Percentiles rank a stretch among this genome's conserved stretches.
Conservation (phyloP, 1,140 invertebrate genomes). For the Neodiprion fabricii region DNA sequence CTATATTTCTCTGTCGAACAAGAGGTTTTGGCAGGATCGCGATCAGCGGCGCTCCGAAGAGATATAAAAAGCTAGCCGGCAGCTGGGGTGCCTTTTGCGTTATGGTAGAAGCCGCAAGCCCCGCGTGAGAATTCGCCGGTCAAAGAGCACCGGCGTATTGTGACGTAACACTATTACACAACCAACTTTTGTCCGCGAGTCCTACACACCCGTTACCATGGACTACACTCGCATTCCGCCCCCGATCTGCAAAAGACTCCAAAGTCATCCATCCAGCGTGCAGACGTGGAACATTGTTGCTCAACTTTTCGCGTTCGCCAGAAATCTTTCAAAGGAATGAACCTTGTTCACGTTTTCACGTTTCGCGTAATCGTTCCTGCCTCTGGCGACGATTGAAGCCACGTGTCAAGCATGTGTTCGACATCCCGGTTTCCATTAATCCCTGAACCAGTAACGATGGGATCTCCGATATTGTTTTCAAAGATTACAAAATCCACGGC, state of each 20-base stretch:
- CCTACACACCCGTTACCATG: not conserved
- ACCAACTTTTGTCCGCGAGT: constrained; percentile 40
- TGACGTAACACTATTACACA: constrained; percentile 50
- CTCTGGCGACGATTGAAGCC: not conserved
- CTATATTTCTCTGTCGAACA: too few relatives aligned
- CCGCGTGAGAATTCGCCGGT: constrained; percentile 48
- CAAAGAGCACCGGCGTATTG: constrained; percentile 50
- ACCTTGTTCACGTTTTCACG: not conserved
- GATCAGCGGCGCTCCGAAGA: constrained; percentile 17
- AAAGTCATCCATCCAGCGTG: not conserved
- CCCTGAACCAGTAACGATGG: not conserved
- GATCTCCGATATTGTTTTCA: too few relatives aligned
- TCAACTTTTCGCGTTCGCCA: not conserved
- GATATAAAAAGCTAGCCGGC: constrained; percentile 20
- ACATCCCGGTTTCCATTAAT: not conserved
- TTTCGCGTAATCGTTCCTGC: not conserved
- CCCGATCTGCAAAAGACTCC: not conserved
- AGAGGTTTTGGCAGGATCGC: too few relatives aligned
- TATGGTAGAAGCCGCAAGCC: constrained; percentile 24
- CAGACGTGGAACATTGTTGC: not conserved
- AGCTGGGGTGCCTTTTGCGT: constrained; percentile 18
- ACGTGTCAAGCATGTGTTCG: too few relatives aligned
- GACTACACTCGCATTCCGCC: not conserved
- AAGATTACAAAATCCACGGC: too few relatives aligned
- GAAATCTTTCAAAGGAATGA: not conserved